Conservation (phyloP, 2,797 vertebrate species). For the Pseudochaenichthys georgianus region DNA sequence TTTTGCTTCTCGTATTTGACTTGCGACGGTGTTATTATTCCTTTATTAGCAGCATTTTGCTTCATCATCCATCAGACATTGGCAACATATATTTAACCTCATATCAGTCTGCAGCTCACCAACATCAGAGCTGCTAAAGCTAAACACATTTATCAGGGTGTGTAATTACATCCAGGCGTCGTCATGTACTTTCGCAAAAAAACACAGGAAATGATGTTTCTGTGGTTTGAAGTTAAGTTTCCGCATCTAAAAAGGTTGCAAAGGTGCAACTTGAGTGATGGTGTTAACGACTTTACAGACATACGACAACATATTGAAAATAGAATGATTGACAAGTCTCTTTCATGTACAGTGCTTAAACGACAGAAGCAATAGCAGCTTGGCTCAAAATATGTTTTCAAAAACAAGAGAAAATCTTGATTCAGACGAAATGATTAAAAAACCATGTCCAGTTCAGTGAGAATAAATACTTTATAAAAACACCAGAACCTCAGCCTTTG, state of each 20-base stretch:
- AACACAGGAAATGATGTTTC: slow-evolving; percentile 5
- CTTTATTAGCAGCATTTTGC: not conserved
- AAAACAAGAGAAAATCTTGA: not conserved
- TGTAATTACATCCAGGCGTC: slow-evolving; percentile 3
- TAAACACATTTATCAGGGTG: not conserved
- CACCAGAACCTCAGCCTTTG: not conserved
- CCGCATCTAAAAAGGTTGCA: slow-evolving; percentile 6
- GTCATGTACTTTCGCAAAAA: not conserved
- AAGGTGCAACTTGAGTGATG: not conserved
- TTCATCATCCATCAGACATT: not conserved
- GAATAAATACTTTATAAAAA: not conserved
- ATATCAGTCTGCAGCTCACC: not conserved
- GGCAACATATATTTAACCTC: no score
- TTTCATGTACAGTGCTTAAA: not conserved
- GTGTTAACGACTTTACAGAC: not conserved
- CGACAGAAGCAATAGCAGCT: slow-evolving; percentile 1
- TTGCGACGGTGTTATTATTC: no score
- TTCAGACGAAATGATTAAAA: not conserved
- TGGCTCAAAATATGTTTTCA: not conserved
- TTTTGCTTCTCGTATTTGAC: not conserved
- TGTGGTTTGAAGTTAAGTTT: no score
- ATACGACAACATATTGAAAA: slow-evolving; percentile 2
- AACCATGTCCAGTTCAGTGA: not conserved
- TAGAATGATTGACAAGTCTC: slow-evolving; percentile 36
- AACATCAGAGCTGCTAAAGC: not conserved